Evolutionary conservation across 2,113 vertebrate genomes (phyloP), one percentile per base, ranked within the genome.

Genomic region (Monarcha castaneiventris): DNA sequence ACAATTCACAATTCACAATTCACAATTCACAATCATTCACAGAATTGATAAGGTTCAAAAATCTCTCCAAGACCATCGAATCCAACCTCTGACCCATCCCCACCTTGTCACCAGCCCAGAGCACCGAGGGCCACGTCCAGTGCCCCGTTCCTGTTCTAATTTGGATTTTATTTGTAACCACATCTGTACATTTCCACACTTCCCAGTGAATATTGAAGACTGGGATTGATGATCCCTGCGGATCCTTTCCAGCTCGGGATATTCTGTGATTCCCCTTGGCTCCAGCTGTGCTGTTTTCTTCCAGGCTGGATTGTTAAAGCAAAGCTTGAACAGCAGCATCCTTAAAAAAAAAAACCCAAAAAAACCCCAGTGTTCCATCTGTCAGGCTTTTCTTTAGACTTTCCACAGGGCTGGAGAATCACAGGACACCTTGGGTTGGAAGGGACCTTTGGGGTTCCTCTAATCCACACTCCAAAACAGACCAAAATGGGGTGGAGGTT

Each of bases 141-240:
- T 7, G 56, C 13, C 33, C 41, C 30, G 0, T 4, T 32, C 32
- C 44, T 72, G 75, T 1, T 37, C 35, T 15, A 4, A 22, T 7
- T 46, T 4, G 4, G 35, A 1, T 7, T 48, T 72, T 6, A 2
- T n/a, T 29, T 87, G 48, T 26, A 2, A 25, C 15, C 58, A 32
- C 35, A 10, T 30, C 35, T 22, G 20, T 1, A 1, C 49, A 18
- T 32, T 32, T 4, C 52, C 76, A 49, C 26, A 7, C 30, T 11
- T 17, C 26, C 56, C 66, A 30, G 39, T 7, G 56, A 26, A 14
- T 6, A 11, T 0, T 25, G 16, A 4, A 6, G 8, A 5, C 0
- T 30, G n/a, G 59, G 9, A 21, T 32, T 1, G 4, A 7, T 32
- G 56, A 7, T 26, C 21, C 49, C 35, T 49, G 30, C 1, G 49